Evolutionary conservation across 2,888 invertebrate genomes (phyloP).

Genomic region (Dione juno): DNA sequence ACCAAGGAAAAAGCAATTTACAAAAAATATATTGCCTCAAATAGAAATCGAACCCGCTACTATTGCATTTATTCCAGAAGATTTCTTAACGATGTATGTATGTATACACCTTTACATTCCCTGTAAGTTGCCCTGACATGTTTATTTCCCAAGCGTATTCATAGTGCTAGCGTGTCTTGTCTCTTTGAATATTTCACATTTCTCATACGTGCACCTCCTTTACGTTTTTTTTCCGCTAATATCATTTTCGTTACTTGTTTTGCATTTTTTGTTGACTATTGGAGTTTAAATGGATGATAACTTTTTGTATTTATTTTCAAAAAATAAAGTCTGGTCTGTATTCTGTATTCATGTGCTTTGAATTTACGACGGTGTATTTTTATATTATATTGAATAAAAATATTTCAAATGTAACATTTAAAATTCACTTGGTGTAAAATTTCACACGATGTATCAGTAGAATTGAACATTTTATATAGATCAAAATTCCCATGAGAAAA

Average conservation of each 20-base stretch:
- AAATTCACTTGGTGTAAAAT: too few species aligned
- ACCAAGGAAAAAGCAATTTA: not conserved
- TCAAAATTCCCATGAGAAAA: too few species aligned
- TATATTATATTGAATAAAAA: too few species aligned
- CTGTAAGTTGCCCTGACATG: slow-evolving; percentile 57
- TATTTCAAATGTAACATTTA: too few species aligned
- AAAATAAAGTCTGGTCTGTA: too few species aligned
- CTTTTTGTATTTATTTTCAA: too few species aligned
- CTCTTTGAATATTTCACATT: slow-evolving; percentile 56
- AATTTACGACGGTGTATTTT: too few species aligned
- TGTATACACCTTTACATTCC: slow-evolving; percentile 48
- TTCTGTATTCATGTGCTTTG: too few species aligned
- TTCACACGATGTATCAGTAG: too few species aligned
- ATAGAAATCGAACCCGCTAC: not conserved
- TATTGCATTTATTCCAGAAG: not conserved
- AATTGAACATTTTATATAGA: too few species aligned
- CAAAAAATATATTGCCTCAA: not conserved
- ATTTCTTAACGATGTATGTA: slow-evolving; percentile 40
- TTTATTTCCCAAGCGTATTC: slow-evolving; percentile 67
- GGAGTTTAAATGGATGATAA: not conserved
- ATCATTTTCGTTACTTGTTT: slow-evolving; percentile 25
- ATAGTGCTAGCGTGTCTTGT: slow-evolving; percentile 51
- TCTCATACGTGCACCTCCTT: slow-evolving; percentile 37
- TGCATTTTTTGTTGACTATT: not conserved
- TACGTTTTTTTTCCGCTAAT: slow-evolving; percentile 34